phyloP scores from a whole-genome alignment of 2,113 vertebrate genomes.

The Holacanthus passer region DNA sequence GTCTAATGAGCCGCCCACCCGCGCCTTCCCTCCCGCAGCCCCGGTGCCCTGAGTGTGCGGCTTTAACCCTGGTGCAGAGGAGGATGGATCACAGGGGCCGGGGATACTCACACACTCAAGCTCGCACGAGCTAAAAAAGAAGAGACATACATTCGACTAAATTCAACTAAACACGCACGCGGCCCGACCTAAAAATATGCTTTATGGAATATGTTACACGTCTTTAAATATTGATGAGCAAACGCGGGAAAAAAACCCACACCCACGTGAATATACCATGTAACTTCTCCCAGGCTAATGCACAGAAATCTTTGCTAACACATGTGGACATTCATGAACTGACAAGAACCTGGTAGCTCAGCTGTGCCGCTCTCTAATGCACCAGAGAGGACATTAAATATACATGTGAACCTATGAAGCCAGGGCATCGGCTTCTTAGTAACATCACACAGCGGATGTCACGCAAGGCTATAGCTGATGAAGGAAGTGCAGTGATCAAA shows the following conservation, averaged over 20 bases:
- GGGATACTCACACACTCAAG: slow-evolving; percentile 25
- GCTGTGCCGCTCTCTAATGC: slow-evolving; percentile 65
- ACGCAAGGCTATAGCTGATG: slow-evolving; percentile 43
- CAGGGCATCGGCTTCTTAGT: slow-evolving; percentile 44
- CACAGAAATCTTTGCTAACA: slow-evolving; percentile 57
- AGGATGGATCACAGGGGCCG: slow-evolving; percentile 69
- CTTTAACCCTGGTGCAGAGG: slow-evolving; percentile 74
- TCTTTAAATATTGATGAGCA: slow-evolving; percentile 66
- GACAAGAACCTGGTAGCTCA: slow-evolving; percentile 34
- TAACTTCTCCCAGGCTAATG: slow-evolving; percentile 50
- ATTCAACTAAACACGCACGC: slow-evolving; percentile 32
- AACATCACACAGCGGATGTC: slow-evolving; percentile 59
- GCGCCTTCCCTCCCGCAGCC: slow-evolving; percentile 66
- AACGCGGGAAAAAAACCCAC: background rate
- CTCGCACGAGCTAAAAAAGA: slow-evolving; percentile 1
- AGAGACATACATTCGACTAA: slow-evolving; percentile 23
- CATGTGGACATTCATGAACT: slow-evolving; percentile 42
- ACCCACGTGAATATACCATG: slow-evolving; percentile 32
- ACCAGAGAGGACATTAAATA: slow-evolving; percentile 70
- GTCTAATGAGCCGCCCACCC: slow-evolving; percentile 83
- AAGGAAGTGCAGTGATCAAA: slow-evolving; percentile 57
- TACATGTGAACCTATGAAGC: slow-evolving; percentile 67
- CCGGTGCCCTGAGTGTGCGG: slow-evolving; percentile 65
- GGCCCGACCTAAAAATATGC: slow-evolving; percentile 42
- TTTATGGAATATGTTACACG: slow-evolving; percentile 60